Base-by-base conservation (phyloP, 2,113 vertebrate species). In the Saimiri boliviensis region DNA sequence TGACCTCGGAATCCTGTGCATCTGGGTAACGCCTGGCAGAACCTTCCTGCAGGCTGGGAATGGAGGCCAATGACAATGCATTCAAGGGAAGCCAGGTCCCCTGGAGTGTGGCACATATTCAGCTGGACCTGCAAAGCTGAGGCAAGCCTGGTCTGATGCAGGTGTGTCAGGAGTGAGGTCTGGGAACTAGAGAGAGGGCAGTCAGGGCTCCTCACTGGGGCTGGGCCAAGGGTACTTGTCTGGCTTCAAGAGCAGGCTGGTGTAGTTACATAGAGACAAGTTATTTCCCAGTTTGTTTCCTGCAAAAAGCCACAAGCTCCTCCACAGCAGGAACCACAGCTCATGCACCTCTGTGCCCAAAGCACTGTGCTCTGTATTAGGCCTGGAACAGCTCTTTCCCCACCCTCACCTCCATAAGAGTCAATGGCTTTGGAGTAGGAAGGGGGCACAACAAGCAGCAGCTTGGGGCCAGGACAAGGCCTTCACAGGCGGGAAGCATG, bases 1-100 rank as follows among this genome's bases (percentile, higher is more conserved):
- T 85, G 93, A 96, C 95, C 97, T 98, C 97, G 96, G 97, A 88
- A 49, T 71, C 94, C 82, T 68, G 76, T 66, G 82, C 68, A 86
- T 92, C 30, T 76, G 32, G 96, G 92, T 85, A 85, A 94, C 11
- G 25, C 82, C 68, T 77, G 45, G 74, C 79, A 93, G 56, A 79
- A 42, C 30, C 47, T 17, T 52, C 47, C 81, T 42, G 12, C 25
- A 70, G 70, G 71, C 77, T 21, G 49, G 13, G 35, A 56, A 30
- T 13, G 32, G 74, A 58, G 86, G 74, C 68, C 47, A 45, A 3
- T 8, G 25, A 85, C 16, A 6, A 12, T 10, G 13, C 13, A 27
- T 37, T 25, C 58, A 16, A n/a, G 58, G 23, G 74, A 71, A 13
- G 11, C 60, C 52, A 37, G 70, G 73, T 14, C 42, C 74, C 83